Percentiles rank a stretch among this genome's conserved stretches.
phyloP scores from a whole-genome alignment of 2,113 vertebrate species.

The Chiloscyllium plagiosum region DNA sequence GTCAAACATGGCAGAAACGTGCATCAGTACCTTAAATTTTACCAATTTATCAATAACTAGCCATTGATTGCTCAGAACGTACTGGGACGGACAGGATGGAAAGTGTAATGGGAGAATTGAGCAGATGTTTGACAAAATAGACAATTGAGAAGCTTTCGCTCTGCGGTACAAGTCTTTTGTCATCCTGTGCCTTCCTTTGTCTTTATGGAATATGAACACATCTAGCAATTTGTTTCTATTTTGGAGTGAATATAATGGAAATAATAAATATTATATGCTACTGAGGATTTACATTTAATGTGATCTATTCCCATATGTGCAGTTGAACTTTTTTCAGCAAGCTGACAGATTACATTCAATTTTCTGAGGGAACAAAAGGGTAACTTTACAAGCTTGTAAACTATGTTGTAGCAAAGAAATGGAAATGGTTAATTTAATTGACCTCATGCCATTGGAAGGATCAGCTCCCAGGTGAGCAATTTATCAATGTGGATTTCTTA shows the following conservation, averaged over 20 bases:
- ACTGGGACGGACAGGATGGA: neutral
- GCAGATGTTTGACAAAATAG: neutral
- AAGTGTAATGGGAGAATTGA: neutral
- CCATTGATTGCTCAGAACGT: neutral
- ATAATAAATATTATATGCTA: neutral
- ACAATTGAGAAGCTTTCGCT: neutral
- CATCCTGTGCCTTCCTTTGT: neutral
- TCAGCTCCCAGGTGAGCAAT: neutral
- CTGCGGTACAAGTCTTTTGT: neutral
- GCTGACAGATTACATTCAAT: constrained; percentile 2
- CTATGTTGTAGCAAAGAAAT: neutral
- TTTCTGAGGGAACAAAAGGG: neutral
- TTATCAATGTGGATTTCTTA: constrained; percentile 8
- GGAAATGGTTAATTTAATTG: constrained; percentile 19
- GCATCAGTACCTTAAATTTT: neutral
- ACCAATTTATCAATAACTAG: neutral
- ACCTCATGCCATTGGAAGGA: neutral
- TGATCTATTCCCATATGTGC: neutral
- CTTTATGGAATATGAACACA: neutral
- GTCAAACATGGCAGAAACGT: neutral
- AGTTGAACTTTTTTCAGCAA: neutral
- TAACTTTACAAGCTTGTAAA: constrained; percentile 7
- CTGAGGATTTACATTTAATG: neutral
- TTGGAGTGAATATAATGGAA: neutral
- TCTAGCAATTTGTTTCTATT: neutral